Evolutionary conservation across 2,888 invertebrate species (phyloP).

Genomic region (Melanophora roralis): DNA sequence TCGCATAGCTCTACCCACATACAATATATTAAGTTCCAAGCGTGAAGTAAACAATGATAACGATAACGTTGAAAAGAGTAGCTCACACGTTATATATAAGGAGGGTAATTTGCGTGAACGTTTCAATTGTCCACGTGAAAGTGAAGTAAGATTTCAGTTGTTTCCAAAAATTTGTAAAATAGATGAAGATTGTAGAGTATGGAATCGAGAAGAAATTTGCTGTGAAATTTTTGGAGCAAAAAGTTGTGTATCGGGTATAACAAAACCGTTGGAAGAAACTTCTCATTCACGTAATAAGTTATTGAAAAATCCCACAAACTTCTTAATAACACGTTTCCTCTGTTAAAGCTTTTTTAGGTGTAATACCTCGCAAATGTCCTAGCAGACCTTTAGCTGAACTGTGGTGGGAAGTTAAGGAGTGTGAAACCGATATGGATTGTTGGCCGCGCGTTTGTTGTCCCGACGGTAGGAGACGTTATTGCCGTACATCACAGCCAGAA

Average conservation of each 20-base stretch:
- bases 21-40: constrained; percentile 63
- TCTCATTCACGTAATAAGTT: constrained; percentile 73
- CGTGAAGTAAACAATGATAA: constrained; percentile 27
- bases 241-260: constrained; percentile 81
- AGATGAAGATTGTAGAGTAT: constrained; percentile 73
- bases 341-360: constrained; percentile 82
- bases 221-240: constrained; percentile 77
- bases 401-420: constrained; percentile 83
- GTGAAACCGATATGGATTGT: constrained; percentile 84
- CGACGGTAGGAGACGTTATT: constrained; percentile 83
- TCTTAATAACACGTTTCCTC: not conserved
- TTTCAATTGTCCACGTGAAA: constrained; percentile 77
- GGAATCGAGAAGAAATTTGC: constrained; percentile 75
- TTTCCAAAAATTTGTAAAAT: constrained; percentile 75
- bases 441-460: constrained; percentile 87
- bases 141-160: constrained; percentile 76
- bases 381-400: constrained; percentile 83
- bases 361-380: constrained; percentile 85
- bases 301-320: too few relatives aligned
- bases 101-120: constrained; percentile 66
- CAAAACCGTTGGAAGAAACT: constrained; percentile 78
- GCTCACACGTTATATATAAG: constrained; percentile 68
- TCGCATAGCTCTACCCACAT: constrained; percentile 72
- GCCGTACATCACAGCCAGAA: constrained; percentile 83
- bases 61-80: constrained; percentile 73